These are phyloP conservation scores for Drosophila niveifrons DNA, from an alignment of 2,888 invertebrate genomes.

Conservation along the genomic window DNA sequence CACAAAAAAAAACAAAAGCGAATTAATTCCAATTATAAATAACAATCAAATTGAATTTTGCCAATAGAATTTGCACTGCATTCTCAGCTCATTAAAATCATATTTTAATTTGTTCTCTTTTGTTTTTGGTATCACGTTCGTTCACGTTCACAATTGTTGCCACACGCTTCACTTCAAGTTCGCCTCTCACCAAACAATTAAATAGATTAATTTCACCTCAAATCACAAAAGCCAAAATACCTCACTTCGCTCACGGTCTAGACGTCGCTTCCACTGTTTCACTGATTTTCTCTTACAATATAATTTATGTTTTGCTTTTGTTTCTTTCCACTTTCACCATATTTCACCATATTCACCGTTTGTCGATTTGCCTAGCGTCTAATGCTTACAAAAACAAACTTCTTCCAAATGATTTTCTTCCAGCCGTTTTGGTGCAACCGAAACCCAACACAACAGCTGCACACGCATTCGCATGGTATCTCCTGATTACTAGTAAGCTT, in stretches of 20 bases:
- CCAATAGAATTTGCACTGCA: slow-evolving; percentile 74
- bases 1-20: slow-evolving; percentile 14
- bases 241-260: slow-evolving; percentile 28
- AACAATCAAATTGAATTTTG: slow-evolving; percentile 48
- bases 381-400: slow-evolving; percentile 25
- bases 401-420: slow-evolving; percentile 21
- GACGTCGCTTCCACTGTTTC: slow-evolving; percentile 6
- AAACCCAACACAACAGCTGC: slow-evolving; percentile 38
- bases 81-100: slow-evolving; percentile 41
- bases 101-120: slow-evolving; percentile 10
- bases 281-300: slow-evolving; percentile 1
- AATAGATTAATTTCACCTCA: slow-evolving; percentile 21
- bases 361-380: slow-evolving; percentile 27
- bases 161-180: slow-evolving; percentile 20
- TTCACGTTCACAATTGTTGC: slow-evolving; percentile 32
- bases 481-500: slow-evolving; percentile 48
- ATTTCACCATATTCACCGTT: not conserved
- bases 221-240: slow-evolving; percentile 11
- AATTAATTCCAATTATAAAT: not conserved
- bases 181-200: slow-evolving; percentile 23
- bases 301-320: not conserved
- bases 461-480: slow-evolving; percentile 40
- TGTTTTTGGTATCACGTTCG: slow-evolving; percentile 26
- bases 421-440: slow-evolving; percentile 35
- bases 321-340: slow-evolving; percentile 16